phyloP scores from a whole-genome alignment of 37 sponge, comb jelly and placozoan species.

The Ianthella basta region DNA sequence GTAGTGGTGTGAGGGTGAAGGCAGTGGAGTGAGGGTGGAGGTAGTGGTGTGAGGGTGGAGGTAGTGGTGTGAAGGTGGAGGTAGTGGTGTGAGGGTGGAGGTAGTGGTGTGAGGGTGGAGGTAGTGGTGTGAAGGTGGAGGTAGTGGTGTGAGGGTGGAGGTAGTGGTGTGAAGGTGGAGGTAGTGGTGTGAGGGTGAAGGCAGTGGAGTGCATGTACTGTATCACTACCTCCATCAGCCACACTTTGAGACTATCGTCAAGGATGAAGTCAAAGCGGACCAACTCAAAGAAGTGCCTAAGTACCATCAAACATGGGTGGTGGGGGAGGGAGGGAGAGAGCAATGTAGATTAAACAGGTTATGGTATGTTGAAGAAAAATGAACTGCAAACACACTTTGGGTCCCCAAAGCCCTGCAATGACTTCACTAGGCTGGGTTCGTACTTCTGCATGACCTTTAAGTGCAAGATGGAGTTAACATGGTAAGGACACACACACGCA shows the following conservation, averaged over 20 bases:
- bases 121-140: too few species aligned
- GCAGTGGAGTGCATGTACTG: too few species aligned
- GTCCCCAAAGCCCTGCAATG: not conserved
- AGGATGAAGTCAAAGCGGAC: slow-evolving; percentile 82
- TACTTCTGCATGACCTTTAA: not conserved
- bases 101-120: too few species aligned
- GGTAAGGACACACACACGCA: too few species aligned
- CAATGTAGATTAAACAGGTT: not conserved
- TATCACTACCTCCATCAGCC: slow-evolving; percentile 82
- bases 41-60: slow-evolving; percentile 2
- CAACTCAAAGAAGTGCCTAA: slow-evolving; percentile 84
- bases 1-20: too few species aligned
- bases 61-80: not conserved
- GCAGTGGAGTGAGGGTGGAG: not conserved
- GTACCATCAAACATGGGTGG: too few species aligned
- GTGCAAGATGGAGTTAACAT: too few species aligned
- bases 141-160: not conserved
- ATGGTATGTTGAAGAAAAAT: not conserved
- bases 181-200: not conserved
- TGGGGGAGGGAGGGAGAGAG: slow-evolving; percentile 29
- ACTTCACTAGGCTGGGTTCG: not conserved
- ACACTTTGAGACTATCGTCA: slow-evolving; percentile 60
- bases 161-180: slow-evolving; percentile 11
- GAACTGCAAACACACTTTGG: not conserved
- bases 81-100: too few species aligned